Evolutionary conservation across 1,140 invertebrate genomes (phyloP), one percentile per base, ranked within the genome.

Genomic region (Macrotrachela quadricornifera): DNA sequence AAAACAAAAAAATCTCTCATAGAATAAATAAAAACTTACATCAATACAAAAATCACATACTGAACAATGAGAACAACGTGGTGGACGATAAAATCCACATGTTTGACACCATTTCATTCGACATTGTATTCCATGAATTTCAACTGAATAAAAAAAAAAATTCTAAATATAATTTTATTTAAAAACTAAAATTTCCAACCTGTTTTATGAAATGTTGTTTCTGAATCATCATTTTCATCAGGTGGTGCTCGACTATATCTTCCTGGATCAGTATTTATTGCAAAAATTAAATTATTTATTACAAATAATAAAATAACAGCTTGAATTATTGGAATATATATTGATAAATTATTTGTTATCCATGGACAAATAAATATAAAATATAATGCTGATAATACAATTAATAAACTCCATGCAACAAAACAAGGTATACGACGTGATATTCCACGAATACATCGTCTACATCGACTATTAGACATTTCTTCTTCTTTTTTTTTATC

Each of bases 31-130:
- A 42, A 38, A 41, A 21, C 15, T 44, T 53, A 53, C 51, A 42
- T 95, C 88, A 68, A 96, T 92, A 72, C 91, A 96, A 64, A 86
- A 85, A 76, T 97, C 91, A 74, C 92, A 99, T 49, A 95, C 88
- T 62, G 86, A 92, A 71, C 92, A 99, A 73, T 97, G 91, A 49
- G 87, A 94, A 73, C 91, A 95, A 65, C 92, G 76, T 52, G 92
- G 92, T 64, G 91, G 90, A 61, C 91, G 18, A 71, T 97, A 99
- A 75, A 97, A 97, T 73, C 95, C 88, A 74, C 94, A 99, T 1
- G 92, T 99, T 18, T 63, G 63, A 18, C 53, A 54, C 53, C 53
- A 54, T 43, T 54, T 54, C 46, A 49, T 54, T 18, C 53, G 40
- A 45, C 48, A 40, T 37, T 49, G 46, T 9, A 49, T 54, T 16